Evolutionary conservation across 1,140 invertebrate genomes (phyloP), one percentile per base, ranked within the genome.

Genomic region (Drosophila navojoa): DNA sequence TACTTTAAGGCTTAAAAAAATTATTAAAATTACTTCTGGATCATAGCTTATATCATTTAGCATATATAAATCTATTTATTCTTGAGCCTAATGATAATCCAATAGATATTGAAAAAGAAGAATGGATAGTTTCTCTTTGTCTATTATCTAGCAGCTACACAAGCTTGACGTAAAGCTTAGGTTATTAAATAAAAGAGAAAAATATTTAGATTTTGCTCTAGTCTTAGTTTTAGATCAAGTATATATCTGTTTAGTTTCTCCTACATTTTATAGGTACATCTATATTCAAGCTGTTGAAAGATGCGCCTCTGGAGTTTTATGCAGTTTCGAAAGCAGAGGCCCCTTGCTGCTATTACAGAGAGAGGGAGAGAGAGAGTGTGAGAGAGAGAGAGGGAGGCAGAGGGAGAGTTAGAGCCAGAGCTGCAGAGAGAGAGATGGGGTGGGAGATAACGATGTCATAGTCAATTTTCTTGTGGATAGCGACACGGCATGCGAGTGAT

Each of bases 391-490:
- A 32, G 25, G 16, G 6, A 32, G 32, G 10, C 6, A 16, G n/a
- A 38, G 40, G 4, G 29, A 42, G 32, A 19, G 5, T 7, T 5
- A 16, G n/a, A 29, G 40, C 4, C 15, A 42, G 32, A 19, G 5
- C 11, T 50, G 10, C 7, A 13, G 32, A n/a, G 5, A n/a, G 5
- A 5, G 42, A 15, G 25, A 25, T 27, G 15, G 25, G 11, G 9
- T 35, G 13, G 11, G 45, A 35, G 42, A 45, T 53, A 35, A 67
- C 29, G 16, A 61, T 50, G 59, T 50, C 27, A 58, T 67, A 44
- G 71, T 38, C 57, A 72, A 73, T 73, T 67, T 73, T 73, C 63
- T 61, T 68, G 49, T 73, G 71, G 49, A 27, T 73, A 22, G 40
- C 52, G 64, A 68, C 27, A 38, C 50, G 62, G 64, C 64, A 68